phyloP scores from a whole-genome alignment of 2,888 invertebrate species.

The Apamea crenata region DNA sequence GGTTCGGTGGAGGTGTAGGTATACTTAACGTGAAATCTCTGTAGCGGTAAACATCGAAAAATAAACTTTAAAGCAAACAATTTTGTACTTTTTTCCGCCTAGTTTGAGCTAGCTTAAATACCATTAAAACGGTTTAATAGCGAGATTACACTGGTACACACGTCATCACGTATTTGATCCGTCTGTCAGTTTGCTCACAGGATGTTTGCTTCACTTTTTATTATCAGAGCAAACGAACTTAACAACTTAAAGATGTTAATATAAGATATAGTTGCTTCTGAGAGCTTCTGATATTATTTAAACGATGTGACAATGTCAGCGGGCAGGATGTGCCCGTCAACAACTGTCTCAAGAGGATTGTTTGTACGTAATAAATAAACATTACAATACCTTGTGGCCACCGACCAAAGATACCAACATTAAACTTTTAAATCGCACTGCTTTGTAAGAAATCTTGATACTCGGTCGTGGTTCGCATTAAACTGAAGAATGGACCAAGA shows the following conservation, averaged over 20 bases:
- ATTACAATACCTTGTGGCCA: constrained; percentile 74
- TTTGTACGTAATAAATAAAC: constrained; percentile 78
- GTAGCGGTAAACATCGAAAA: no score
- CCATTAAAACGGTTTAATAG: constrained; percentile 32
- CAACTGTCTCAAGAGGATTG: constrained; percentile 69
- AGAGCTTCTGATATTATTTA: constrained; percentile 61
- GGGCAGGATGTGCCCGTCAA: constrained; percentile 78
- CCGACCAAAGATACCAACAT: constrained; percentile 63
- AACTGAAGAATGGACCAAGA: constrained; percentile 70
- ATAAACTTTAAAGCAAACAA: not conserved
- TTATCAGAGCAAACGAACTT: constrained; percentile 57
- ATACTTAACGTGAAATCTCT: not conserved
- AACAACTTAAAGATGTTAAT: constrained; percentile 54
- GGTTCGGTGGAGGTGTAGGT: not conserved
- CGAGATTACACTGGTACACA: constrained; percentile 33
- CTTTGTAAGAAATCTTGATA: constrained; percentile 68
- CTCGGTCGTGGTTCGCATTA: constrained; percentile 67
- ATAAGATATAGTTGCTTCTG: constrained; percentile 44
- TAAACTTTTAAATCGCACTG: constrained; percentile 76
- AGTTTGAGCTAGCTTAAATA: not conserved
- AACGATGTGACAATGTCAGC: constrained; percentile 65
- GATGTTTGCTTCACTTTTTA: constrained; percentile 65
- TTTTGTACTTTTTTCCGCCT: not conserved
- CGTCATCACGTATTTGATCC: constrained; percentile 32
- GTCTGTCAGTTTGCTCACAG: constrained; percentile 56